Conservation (phyloP, 1,140 invertebrate species). For the Sitobion miscanthi region DNA sequence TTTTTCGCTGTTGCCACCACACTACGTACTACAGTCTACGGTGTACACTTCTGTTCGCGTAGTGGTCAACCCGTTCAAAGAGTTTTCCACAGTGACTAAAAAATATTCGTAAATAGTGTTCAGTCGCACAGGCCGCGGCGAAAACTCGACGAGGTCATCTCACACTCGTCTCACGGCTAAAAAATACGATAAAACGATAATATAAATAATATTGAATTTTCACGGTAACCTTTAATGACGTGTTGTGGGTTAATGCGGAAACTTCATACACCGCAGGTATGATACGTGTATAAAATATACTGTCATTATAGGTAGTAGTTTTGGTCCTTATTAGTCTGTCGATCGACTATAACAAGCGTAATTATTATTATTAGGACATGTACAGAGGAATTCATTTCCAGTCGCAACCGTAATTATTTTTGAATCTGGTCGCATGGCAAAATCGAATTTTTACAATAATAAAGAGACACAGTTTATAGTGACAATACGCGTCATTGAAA, state of each 20-base stretch:
- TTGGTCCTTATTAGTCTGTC: not conserved
- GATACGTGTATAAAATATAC: not conserved
- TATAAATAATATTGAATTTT: not conserved
- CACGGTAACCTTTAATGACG: not conserved
- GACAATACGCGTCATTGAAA: not conserved
- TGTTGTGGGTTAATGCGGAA: not conserved
- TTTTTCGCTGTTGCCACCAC: not conserved
- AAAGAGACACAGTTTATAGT: not conserved
- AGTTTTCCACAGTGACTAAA: not conserved
- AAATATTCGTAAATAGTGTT: not conserved
- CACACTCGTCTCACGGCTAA: not conserved
- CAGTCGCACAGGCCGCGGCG: not conserved
- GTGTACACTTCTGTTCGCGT: not conserved
- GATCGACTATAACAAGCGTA: not conserved
- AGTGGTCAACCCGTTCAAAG: not conserved
- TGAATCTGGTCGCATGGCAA: not conserved
- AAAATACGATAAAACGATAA: not conserved
- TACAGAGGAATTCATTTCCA: not conserved
- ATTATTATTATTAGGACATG: not conserved
- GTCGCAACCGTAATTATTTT: not conserved
- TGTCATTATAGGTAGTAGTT: not conserved
- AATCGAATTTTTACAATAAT: not conserved
- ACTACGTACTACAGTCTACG: no score
- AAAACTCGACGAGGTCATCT: not conserved
- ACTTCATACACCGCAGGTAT: not conserved